Conservation (phyloP, 2,888 invertebrate genomes). For the Eucera pruinosa region DNA sequence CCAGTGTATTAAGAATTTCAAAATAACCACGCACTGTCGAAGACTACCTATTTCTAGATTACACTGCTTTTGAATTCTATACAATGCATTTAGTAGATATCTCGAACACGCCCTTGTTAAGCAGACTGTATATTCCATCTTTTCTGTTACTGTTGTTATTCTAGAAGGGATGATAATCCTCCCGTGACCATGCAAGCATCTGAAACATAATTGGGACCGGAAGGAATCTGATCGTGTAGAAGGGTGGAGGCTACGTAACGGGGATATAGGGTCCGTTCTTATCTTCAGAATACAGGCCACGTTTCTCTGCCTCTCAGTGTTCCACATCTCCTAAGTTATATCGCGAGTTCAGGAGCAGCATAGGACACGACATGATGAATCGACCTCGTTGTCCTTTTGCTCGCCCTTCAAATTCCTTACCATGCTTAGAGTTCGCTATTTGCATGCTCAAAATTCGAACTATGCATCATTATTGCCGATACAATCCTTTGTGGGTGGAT, state of each 20-base stretch:
- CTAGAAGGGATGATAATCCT: constrained; percentile 39
- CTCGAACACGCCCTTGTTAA: too few relatives aligned
- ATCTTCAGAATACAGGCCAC: constrained; percentile 81
- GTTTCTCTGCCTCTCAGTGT: constrained; percentile 65
- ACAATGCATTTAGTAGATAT: too few relatives aligned
- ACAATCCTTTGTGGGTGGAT: not conserved
- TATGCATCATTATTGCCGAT: not conserved
- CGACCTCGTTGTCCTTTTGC: constrained; percentile 79
- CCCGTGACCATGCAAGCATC: constrained; percentile 59
- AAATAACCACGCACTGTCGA: too few relatives aligned
- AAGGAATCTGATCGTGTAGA: constrained; percentile 57
- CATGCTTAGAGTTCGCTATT: not conserved
- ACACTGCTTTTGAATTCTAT: too few relatives aligned
- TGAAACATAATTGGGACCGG: constrained; percentile 52
- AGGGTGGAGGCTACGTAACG: constrained; percentile 46
- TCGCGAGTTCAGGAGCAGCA: constrained; percentile 60
- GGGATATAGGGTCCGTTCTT: constrained; percentile 82
- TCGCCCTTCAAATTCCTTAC: constrained; percentile 58
- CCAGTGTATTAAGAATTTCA: too few relatives aligned
- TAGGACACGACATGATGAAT: constrained; percentile 81
- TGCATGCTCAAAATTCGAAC: constrained; percentile 14
- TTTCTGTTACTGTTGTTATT: constrained; percentile 4
- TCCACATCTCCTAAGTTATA: constrained; percentile 67
- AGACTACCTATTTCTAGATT: too few relatives aligned
- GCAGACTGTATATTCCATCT: not conserved